Conservation (phyloP, 2,888 invertebrate species). For the Microplitis manilae region DNA sequence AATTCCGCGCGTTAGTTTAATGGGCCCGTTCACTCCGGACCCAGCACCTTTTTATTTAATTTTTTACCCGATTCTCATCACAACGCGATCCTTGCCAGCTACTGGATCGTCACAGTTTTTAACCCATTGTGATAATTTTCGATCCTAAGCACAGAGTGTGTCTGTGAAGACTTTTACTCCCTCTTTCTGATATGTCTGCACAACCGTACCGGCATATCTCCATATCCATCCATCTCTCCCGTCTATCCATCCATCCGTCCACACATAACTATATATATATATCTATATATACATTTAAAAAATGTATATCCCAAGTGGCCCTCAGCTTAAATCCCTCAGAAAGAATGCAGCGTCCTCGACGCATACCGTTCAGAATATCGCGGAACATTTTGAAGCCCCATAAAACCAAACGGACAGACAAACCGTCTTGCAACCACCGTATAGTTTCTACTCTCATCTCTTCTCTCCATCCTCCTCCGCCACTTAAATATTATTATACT, state of each 20-base stretch:
- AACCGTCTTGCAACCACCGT: slow-evolving; percentile 48
- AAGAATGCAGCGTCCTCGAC: slow-evolving; percentile 59
- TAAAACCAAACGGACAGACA: slow-evolving; percentile 64
- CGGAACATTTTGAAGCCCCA: slow-evolving; percentile 67
- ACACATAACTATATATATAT: neutral
- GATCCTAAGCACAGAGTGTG: slow-evolving; percentile 40
- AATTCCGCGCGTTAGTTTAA: slow-evolving; percentile 48
- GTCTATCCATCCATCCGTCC: slow-evolving; percentile 43
- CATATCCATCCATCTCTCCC: neutral
- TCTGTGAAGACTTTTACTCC: slow-evolving; percentile 3
- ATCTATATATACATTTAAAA: neutral
- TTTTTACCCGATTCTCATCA: slow-evolving; percentile 55
- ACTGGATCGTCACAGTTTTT: slow-evolving; percentile 52
- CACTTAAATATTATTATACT: slow-evolving; percentile 7
- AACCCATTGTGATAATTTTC: slow-evolving; percentile 60
- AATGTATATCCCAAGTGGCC: slow-evolving; percentile 40
- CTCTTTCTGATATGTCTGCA: neutral
- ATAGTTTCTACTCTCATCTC: slow-evolving; percentile 18
- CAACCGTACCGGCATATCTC: neutral
- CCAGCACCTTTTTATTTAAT: slow-evolving; percentile 51
- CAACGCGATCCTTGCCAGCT: slow-evolving; percentile 52
- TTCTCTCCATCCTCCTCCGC: slow-evolving; percentile 33
- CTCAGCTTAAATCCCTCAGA: slow-evolving; percentile 48
- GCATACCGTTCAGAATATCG: slow-evolving; percentile 62
- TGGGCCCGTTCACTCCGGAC: slow-evolving; percentile 51